phyloP scores from a whole-genome alignment of 2,888 invertebrate species.

The Lamellibrachia columna region DNA sequence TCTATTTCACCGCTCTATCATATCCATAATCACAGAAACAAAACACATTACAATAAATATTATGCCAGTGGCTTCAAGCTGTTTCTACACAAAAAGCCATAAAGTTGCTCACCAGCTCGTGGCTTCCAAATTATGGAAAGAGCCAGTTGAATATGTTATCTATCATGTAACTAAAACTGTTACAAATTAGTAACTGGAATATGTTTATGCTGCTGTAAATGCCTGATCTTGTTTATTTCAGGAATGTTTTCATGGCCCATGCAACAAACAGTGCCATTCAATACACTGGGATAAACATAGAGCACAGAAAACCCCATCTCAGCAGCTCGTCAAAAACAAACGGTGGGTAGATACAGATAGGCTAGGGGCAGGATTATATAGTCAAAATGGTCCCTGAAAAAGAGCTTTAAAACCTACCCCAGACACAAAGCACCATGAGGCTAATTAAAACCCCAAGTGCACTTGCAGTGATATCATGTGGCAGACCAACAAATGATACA shows the following conservation, averaged over 20 bases:
- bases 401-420: background rate
- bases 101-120: background rate
- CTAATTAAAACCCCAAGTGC: background rate
- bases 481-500: background rate
- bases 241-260: no score
- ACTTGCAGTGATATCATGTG: background rate
- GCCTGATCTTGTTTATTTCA: no score
- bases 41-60: background rate
- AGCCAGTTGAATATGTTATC: no score
- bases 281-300: no score
- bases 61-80: background rate
- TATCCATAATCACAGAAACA: background rate
- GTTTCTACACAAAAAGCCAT: background rate
- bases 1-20: background rate
- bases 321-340: no score
- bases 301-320: no score
- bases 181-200: no score
- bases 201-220: no score
- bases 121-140: background rate
- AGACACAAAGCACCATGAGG: background rate
- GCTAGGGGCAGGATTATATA: background rate
- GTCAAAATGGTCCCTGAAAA: background rate
- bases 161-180: no score
- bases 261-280: no score
- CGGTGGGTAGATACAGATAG: background rate